Conservation (phyloP, 2,113 vertebrate genomes). For the Cryptomyrus ogoouensis region DNA sequence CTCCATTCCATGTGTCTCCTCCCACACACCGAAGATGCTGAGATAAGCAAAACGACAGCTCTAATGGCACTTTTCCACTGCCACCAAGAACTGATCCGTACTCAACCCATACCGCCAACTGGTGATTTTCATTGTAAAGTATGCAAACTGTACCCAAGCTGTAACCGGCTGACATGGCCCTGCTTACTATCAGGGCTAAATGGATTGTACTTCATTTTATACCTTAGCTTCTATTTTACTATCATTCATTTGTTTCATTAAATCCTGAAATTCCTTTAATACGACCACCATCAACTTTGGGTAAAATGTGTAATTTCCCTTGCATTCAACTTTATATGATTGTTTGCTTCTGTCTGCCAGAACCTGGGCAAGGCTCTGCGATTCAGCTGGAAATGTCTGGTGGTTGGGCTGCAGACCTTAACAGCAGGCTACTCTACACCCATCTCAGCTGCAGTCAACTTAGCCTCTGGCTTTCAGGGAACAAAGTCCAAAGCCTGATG, state of each 20-base stretch:
- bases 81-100: background rate
- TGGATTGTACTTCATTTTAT: background rate
- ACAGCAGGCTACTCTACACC: constrained; percentile 62
- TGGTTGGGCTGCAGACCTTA: constrained; percentile 74
- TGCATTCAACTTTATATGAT: background rate
- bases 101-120: background rate
- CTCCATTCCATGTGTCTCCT: background rate
- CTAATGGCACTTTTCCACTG: background rate
- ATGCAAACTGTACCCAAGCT: background rate
- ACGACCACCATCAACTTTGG: background rate
- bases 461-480: constrained; percentile 45
- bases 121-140: background rate
- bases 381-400: constrained; percentile 73
- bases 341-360: constrained; percentile 46
- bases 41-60: background rate
- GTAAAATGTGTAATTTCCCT: background rate
- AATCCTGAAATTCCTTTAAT: background rate
- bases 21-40: background rate
- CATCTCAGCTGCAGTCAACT: constrained; percentile 49
- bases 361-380: constrained; percentile 73
- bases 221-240: background rate
- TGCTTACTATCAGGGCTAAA: background rate
- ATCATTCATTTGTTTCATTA: background rate
- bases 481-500: constrained; percentile 22
- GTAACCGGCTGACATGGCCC: background rate